These are phyloP conservation scores for Patiria miniata DNA, from an alignment of 35 echinoderm and acorn worm species.

Conservation along the genomic window DNA sequence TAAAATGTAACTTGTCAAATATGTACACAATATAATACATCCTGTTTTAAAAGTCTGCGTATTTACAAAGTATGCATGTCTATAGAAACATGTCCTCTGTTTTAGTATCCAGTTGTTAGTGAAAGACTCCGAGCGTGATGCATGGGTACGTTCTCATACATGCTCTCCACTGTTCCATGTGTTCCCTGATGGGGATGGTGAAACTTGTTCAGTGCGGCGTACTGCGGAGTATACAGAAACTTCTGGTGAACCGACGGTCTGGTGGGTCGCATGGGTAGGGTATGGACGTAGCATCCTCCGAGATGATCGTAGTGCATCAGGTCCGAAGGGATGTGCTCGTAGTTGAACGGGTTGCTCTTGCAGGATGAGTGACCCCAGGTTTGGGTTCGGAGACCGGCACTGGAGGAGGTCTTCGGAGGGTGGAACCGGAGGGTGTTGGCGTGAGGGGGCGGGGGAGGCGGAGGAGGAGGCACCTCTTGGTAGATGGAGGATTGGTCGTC, in stretches of 20 bases:
- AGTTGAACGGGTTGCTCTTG: conserved; percentile 25
- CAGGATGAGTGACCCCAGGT: conserved; percentile 33
- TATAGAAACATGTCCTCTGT: too few relatives aligned
- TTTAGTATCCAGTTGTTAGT: too few relatives aligned
- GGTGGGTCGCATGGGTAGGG: conserved; percentile 25
- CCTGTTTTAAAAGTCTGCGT: too few relatives aligned
- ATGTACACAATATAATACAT: too few relatives aligned
- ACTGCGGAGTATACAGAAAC: background rate
- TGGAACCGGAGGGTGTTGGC: conserved; percentile 12
- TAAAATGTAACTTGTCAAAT: too few relatives aligned
- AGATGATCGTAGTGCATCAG: background rate
- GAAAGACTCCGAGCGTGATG: background rate
- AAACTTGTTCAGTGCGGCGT: background rate
- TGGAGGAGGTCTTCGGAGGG: conserved; percentile 16
- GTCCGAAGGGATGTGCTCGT: background rate
- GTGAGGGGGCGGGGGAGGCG: conserved; percentile 7
- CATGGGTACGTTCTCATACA: conserved; percentile 8
- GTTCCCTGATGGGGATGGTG: too few relatives aligned
- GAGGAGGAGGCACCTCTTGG: conserved; percentile 49
- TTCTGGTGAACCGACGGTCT: background rate
- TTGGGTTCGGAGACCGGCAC: conserved; percentile 16
- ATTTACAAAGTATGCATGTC: too few relatives aligned
- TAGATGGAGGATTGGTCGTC: conserved; percentile 50
- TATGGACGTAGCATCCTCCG: conserved; percentile 53
- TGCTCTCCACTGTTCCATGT: background rate